Base-by-base conservation (phyloP, 1,140 invertebrate genomes). In the Dendroctonus valens region DNA sequence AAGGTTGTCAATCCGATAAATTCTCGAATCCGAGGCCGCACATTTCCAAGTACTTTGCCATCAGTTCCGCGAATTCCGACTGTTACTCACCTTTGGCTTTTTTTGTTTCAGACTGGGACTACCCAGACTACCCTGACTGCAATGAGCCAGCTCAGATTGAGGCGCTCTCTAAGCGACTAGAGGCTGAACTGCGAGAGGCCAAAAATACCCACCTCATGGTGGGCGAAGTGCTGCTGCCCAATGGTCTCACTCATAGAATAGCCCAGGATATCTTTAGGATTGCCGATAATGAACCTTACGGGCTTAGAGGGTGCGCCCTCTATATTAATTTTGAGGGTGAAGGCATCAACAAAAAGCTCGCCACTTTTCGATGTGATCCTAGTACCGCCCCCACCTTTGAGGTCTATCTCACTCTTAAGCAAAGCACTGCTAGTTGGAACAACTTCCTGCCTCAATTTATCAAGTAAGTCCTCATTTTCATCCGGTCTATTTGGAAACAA, bases 351-450 rank as follows among this genome's bases (percentile, higher is more conserved):
- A 79, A 83, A 72, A 79, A 82, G 74, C 80, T 91, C 46, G 83
- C 82, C 69, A 78, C 67, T 84, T 85, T 94, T 78, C 89, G 91
- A 76, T 90, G 91, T 73, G 91, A 94, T 80, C 87, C 89, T 41
- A 85, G 85, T 72, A 91, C 90, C 7, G 88, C 93, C 41, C 88
- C 91, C 26, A 95, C 92, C 26, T 94, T 94, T 74, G 91, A 94
- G 79, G 81, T 93, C 65, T 90, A 89, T 77, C 81, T 93, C 40
- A 93, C 91, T 12, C 82, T 95, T 39, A 91, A 90, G 78, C 91
- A 93, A 76, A 89, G 90, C 73, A 83, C 85, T 41, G 88, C 87
- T 64, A 86, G 89, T 69, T 95, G 92, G 92, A 89, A 90, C 67
- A 89, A 87, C 68, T 80, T 91, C 70, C 82, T 93, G 78, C 91